These are phyloP conservation scores for Bemisia tabaci DNA, from an alignment of 1,140 invertebrate genomes.

Conservation along the genomic window DNA sequence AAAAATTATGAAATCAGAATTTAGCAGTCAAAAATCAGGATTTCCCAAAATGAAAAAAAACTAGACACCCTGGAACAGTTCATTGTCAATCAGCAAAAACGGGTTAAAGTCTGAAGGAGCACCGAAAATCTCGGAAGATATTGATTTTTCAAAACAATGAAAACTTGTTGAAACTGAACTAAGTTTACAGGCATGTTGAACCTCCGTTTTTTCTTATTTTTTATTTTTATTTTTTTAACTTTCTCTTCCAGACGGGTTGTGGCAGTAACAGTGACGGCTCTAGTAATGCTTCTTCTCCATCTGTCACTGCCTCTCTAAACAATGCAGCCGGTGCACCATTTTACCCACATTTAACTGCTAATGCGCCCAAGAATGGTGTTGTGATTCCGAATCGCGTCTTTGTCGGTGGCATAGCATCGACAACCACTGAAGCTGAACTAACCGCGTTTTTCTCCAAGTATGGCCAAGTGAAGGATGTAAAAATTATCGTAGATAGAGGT, in stretches of 20 bases:
- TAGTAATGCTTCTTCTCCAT: neutral
- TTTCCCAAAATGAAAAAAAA: no score
- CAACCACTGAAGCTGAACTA: slow-evolving; percentile 69
- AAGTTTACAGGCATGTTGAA: neutral
- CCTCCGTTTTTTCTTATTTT: neutral
- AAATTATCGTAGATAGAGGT: slow-evolving; percentile 85
- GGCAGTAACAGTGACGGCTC: neutral
- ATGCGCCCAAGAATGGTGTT: slow-evolving; percentile 36
- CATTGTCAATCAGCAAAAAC: neutral
- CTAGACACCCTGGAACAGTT: neutral
- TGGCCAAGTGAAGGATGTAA: slow-evolving; percentile 81
- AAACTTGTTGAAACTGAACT: neutral
- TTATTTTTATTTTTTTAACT: neutral
- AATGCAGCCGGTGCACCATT: neutral
- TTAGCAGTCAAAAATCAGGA: no score
- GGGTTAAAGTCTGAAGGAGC: neutral
- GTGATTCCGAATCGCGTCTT: slow-evolving; percentile 88
- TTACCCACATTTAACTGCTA: neutral
- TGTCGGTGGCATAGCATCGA: slow-evolving; percentile 81
- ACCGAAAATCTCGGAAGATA: neutral
- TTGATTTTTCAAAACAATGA: neutral
- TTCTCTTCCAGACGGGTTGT: neutral
- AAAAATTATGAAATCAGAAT: no score
- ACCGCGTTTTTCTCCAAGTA: slow-evolving; percentile 70
- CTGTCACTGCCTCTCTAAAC: neutral